Conservation (phyloP, 2,797 vertebrate genomes). For the Neosilurus mollespiculum region DNA sequence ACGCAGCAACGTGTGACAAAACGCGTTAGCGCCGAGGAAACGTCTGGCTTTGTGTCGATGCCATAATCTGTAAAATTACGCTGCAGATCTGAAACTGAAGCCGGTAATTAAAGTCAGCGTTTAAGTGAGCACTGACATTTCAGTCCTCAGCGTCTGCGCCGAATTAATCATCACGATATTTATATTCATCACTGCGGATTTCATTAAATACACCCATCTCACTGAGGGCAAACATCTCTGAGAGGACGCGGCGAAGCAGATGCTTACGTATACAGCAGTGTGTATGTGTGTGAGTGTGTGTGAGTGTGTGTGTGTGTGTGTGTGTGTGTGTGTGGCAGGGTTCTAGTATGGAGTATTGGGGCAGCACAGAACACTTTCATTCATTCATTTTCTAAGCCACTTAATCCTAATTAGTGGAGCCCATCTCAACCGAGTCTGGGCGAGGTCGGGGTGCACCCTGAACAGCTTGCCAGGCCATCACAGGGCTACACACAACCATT, state of each 20-base stretch:
- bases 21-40: neutral
- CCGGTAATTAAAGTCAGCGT: slow-evolving; percentile 47
- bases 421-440: too few species aligned
- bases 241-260: neutral
- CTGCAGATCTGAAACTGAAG: slow-evolving; percentile 61
- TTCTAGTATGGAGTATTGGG: neutral
- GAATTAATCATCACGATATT: slow-evolving; percentile 48
- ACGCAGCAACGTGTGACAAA: slow-evolving; percentile 28
- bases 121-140: slow-evolving; percentile 59
- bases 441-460: too few species aligned
- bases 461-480: too few species aligned
- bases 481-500: too few species aligned
- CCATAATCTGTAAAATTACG: neutral
- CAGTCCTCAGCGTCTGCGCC: slow-evolving; percentile 25
- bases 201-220: neutral
- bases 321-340: neutral
- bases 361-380: too few species aligned
- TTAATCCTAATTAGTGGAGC: too few species aligned
- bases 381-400: too few species aligned
- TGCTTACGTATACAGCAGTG: neutral
- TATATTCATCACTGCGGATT: slow-evolving; percentile 12
- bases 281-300: neutral
- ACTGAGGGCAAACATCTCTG: neutral
- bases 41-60: neutral
- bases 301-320: neutral